Evolutionary conservation across 2,113 vertebrate genomes (phyloP).

Genomic region (Nothocercus julius): DNA sequence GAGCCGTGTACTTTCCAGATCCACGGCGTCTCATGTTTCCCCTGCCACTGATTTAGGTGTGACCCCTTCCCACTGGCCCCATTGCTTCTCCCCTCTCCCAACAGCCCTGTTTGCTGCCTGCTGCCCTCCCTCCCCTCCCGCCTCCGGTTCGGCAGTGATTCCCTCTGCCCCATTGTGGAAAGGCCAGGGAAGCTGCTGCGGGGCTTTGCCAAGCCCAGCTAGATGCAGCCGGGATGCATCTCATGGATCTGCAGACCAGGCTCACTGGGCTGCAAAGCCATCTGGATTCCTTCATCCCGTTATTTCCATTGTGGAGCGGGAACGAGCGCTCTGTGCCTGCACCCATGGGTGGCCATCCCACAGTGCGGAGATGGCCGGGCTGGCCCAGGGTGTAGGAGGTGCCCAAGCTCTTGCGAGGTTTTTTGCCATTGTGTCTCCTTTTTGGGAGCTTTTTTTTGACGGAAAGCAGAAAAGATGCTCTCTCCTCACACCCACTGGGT

Average conservation of each 20-base stretch:
- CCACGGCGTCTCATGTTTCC: not conserved
- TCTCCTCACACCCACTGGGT: not conserved
- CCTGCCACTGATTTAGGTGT: constrained; percentile 12
- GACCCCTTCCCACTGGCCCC: not conserved
- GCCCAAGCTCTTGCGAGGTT: not conserved
- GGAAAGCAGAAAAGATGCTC: not conserved
- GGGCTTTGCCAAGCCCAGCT: not conserved
- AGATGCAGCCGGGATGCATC: not conserved
- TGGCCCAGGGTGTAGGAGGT: not conserved
- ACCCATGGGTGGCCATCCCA: too few species aligned
- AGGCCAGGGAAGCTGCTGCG: not conserved
- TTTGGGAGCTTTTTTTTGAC: not conserved
- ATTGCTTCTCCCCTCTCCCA: rapidly evolving
- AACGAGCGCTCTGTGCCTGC: too few species aligned
- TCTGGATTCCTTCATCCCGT: not conserved
- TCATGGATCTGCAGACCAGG: not conserved
- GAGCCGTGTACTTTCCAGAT: constrained; percentile 52
- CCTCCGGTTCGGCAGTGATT: not conserved
- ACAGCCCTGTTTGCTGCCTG: not conserved
- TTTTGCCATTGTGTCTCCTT: not conserved
- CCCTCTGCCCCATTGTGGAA: too few species aligned
- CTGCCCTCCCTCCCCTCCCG: not conserved
- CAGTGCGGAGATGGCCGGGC: too few species aligned
- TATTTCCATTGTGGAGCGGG: rapidly evolving
- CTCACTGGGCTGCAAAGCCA: not conserved